Percentiles rank a stretch among this genome's conserved stretches.
Evolutionary conservation across 2,797 vertebrate species (phyloP).

Genomic region (Sardinella longiceps): DNA sequence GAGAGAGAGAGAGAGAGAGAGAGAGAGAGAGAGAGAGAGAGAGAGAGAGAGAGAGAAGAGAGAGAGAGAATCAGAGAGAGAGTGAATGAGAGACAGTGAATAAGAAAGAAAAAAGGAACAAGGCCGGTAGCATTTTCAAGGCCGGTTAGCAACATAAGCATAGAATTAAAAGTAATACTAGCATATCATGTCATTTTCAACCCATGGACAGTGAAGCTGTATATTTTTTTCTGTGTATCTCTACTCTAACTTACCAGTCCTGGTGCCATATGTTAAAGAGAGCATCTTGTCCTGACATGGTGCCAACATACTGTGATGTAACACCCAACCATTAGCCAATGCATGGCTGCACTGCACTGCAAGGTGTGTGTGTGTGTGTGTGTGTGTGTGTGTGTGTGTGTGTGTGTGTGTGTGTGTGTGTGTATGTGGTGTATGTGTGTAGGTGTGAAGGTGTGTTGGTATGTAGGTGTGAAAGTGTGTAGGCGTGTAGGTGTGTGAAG

Average conservation of each 20-base stretch:
- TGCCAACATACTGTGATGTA: not conserved
- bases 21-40: not conserved
- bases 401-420: not conserved
- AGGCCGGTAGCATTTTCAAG: no score
- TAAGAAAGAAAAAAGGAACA: not conserved
- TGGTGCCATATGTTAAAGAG: constrained; percentile 9
- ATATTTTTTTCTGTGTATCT: not conserved
- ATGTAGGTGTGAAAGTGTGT: not conserved
- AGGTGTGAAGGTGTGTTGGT: not conserved
- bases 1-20: not conserved
- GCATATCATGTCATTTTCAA: not conserved
- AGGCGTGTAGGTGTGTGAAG: not conserved
- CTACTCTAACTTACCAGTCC: not conserved
- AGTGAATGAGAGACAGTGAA: not conserved
- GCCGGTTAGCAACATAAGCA: not conserved
- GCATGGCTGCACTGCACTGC: not conserved
- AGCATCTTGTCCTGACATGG: not conserved
- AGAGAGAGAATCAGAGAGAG: no score
- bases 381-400: not conserved
- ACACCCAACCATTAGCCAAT: constrained; percentile 4
- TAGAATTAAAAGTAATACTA: not conserved
- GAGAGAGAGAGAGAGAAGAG: no score
- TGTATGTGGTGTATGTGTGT: not conserved
- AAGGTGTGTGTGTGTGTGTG: not conserved
- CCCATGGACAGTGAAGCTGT: not conserved